Base-by-base conservation (phyloP, 2,888 invertebrate species). In the Anagyrus pseudococci region DNA sequence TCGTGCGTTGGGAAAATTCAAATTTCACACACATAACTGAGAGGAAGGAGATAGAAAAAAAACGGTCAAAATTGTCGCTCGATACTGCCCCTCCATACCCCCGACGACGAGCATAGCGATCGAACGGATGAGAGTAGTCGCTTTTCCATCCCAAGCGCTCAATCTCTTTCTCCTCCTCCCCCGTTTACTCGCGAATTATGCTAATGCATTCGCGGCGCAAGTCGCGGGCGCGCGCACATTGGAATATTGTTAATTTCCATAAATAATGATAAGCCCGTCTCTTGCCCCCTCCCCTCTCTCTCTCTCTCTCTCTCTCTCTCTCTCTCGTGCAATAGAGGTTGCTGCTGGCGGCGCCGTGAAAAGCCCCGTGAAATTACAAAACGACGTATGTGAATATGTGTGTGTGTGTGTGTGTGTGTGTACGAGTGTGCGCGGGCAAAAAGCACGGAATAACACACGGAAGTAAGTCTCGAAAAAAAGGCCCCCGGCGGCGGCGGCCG, bases 261-360 rank as follows among this genome's bases (percentile, higher is more conserved):
- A 66, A 62, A 66, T 62, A 65, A 65, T 62, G 65, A 65, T 65
- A 65, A 65, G 58, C 55, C 50, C n/a, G n/a, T n/a, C n/a, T n/a
- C n/a, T n/a, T n/a, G n/a, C n/a, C n/a, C n/a, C n/a, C n/a, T n/a
- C n/a, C n/a, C n/a, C n/a, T n/a, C n/a, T n/a, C n/a, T n/a, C n/a
- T n/a, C n/a, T n/a, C n/a, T n/a, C n/a, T n/a, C n/a, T n/a, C n/a
- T n/a, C n/a, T n/a, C n/a, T n/a, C n/a, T n/a, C n/a, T n/a, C n/a
- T n/a, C n/a, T n/a, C n/a, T n/a, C n/a, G n/a, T n/a, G n/a, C n/a
- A n/a, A n/a, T n/a, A 4, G 49, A 17, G 17, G 29, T 17, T 20
- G 29, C 50, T 15, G 43, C 33, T 10, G 33, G 43, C 40, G 43
- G 6, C 49, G 7, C 58, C 43, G 25, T 7, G 26, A 37, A 48